phyloP scores from a whole-genome alignment of 2,797 vertebrate genomes.

The Aphelocoma californica region DNA sequence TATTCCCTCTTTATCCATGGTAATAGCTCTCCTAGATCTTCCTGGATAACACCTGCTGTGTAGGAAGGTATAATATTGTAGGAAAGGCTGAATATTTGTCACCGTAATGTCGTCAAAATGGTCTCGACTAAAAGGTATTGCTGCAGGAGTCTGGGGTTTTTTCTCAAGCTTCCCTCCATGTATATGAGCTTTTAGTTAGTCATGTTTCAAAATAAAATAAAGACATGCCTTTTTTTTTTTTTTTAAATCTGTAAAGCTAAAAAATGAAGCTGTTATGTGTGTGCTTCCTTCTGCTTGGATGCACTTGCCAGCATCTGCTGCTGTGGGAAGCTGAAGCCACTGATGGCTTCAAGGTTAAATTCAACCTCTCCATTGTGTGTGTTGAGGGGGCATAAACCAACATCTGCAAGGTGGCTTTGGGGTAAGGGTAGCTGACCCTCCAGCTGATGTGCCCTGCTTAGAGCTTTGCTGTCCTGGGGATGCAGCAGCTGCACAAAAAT shows the following conservation, averaged over 20 bases:
- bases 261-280: slow-evolving; percentile 11
- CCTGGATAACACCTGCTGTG: slow-evolving; percentile 22
- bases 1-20: not conserved
- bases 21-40: slow-evolving; percentile 19
- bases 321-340: not conserved
- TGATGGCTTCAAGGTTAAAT: not conserved
- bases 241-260: not conserved
- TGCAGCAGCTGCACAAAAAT: not conserved
- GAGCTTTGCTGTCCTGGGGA: not conserved
- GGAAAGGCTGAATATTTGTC: slow-evolving; percentile 35
- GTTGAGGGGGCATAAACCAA: not conserved
- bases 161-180: not conserved
- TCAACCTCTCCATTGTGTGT: not conserved
- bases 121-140: not conserved
- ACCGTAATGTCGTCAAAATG: not conserved
- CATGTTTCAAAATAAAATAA: slow-evolving; percentile 6
- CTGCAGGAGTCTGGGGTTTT: not conserved
- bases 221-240: not conserved
- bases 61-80: slow-evolving; percentile 34
- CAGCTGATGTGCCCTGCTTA: not conserved
- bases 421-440: not conserved
- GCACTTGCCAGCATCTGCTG: not conserved
- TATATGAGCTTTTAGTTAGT: slow-evolving; percentile 1
- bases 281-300: not conserved
- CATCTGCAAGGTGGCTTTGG: not conserved